A percentile compares a stretch with the other conserved stretches of the same genome.
These are phyloP conservation scores for Paratilapia polleni DNA, from an alignment of 2,113 vertebrate species.

Conservation along the genomic window DNA sequence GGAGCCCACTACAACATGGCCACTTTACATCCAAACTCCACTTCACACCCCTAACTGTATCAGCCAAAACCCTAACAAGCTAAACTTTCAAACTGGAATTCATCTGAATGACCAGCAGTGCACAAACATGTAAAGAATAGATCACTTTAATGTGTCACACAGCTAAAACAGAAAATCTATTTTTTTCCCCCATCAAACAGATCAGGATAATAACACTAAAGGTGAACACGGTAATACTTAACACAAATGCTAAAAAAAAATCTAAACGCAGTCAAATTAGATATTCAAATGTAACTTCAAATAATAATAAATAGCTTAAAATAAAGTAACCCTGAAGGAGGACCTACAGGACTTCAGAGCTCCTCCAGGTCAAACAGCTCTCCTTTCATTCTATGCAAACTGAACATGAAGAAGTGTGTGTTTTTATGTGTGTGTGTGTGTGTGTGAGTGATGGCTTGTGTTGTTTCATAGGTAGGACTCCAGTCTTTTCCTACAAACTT, in stretches of 20 bases:
- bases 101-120: conserved; percentile 22
- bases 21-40: background rate
- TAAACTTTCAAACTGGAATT: background rate
- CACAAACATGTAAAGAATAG: conserved; percentile 25
- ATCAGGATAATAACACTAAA: conserved; percentile 37
- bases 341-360: conserved; percentile 6
- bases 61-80: background rate
- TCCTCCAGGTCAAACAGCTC: conserved; percentile 16
- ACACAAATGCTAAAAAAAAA: conserved; percentile 57
- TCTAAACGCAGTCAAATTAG: conserved; percentile 55
- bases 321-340: conserved; percentile 42
- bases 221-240: conserved; percentile 56
- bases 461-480: background rate
- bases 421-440: background rate
- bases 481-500: conserved; percentile 18
- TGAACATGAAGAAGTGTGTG: conserved; percentile 27
- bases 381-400: conserved; percentile 12
- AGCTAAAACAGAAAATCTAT: conserved; percentile 64
- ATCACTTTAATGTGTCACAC: conserved; percentile 74
- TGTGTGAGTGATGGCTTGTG: conserved; percentile 6
- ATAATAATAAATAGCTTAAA: conserved; percentile 56
- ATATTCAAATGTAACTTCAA: conserved; percentile 40
- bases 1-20: conserved; percentile 6
- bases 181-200: conserved; percentile 42
- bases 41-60: background rate